Base-by-base conservation (phyloP, 2,113 vertebrate species). In the Prinia subflava region DNA sequence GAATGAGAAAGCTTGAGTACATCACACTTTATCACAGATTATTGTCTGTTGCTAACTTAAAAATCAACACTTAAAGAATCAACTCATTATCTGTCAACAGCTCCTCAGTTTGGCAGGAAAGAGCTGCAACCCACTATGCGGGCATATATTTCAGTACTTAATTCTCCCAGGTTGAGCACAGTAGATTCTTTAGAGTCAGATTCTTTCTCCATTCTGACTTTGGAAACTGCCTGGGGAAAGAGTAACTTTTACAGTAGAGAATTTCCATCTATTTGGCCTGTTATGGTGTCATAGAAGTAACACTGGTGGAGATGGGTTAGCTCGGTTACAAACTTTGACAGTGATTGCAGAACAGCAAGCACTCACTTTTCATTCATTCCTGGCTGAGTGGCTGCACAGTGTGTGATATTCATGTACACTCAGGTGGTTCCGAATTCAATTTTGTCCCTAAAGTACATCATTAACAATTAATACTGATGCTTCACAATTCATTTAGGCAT, bases 401-500 rank as follows among this genome's bases (percentile, higher is more conserved):
- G 35, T 85, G 83, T 31, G 52, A 49, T 73, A 78, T 62, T 74
- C 90, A 76, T 46, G 59, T 74, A 96, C 83, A 94, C 89, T 87
- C 79, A 94, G 80, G 87, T 90, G 85, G 64, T 42, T 96, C 70
- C 0, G 1, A 96, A 95, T 92, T 89, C 75, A 69, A 96, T 91
- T 77, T 90, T 84, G 65, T 92, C 78, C 92, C 93, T 94, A 89
- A 94, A 65, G 83, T 20, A 84, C 53, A 94, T 82, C 75, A 96
- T 96, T 95, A 96, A 84, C 93, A 90, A 97, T 94, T 92, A 95
- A 91, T 71, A 91, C 78, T 49, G 46, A 69, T 87, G 89, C 30
- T 87, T 96, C 87, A 92, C 94, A 96, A 90, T 95, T 96, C 89
- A 96, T 96, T 96, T 94, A 78, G 75, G 64, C 92, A 76, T 91